These are phyloP conservation scores for Morone saxatilis DNA, from an alignment of 2,113 vertebrate genomes.

Conservation along the genomic window DNA sequence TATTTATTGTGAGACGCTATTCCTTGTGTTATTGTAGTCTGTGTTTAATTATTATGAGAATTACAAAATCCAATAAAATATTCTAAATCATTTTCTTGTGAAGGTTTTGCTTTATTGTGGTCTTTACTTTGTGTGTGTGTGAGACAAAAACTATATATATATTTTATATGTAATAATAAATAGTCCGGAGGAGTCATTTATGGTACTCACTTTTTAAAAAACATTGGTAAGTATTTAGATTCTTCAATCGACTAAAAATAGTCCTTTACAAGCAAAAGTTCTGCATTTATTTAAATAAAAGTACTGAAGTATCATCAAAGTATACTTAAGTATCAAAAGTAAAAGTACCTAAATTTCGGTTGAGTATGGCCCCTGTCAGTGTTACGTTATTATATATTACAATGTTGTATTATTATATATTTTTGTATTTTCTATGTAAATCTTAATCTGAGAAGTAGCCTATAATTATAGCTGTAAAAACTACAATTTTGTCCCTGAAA, in stretches of 20 bases:
- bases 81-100: not conserved
- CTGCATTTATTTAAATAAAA: not conserved
- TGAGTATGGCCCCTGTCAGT: not conserved
- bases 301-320: not conserved
- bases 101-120: not conserved
- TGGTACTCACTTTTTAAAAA: not conserved
- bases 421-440: not conserved
- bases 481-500: not conserved
- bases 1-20: constrained; percentile 80
- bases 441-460: not conserved
- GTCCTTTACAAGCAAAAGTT: not conserved
- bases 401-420: not conserved
- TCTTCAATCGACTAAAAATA: not conserved
- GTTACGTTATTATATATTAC: not conserved
- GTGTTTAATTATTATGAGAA: constrained; percentile 41
- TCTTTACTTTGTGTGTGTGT: not conserved
- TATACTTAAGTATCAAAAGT: not conserved
- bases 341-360: not conserved
- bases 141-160: not conserved
- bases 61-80: constrained; percentile 60
- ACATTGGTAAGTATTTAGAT: not conserved
- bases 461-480: not conserved
- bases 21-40: constrained; percentile 44
- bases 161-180: too few species aligned
- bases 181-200: not conserved